phyloP scores from a whole-genome alignment of 2,113 vertebrate species.

The Diadophis punctatus region DNA sequence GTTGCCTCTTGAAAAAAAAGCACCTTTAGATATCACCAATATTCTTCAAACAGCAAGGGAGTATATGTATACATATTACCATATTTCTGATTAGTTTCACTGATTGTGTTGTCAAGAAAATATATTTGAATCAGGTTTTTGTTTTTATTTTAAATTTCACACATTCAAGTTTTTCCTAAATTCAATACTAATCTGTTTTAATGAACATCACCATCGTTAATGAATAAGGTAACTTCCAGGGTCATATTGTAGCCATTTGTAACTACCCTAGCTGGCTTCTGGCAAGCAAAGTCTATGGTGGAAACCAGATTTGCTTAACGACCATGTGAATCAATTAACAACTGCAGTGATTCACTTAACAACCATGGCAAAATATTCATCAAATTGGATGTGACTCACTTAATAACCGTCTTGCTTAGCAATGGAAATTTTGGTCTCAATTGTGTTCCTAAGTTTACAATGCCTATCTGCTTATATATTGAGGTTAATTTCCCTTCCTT shows the following conservation, averaged over 20 bases:
- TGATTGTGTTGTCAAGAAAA: conserved; percentile 6
- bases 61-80: background rate
- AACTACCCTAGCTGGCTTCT: too few relatives aligned
- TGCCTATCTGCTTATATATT: background rate
- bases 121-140: background rate
- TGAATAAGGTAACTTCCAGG: background rate
- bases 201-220: conserved; percentile 20
- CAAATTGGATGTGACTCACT: too few relatives aligned
- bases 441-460: background rate
- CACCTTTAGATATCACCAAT: background rate
- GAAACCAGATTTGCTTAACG: too few relatives aligned
- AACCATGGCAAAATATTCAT: too few relatives aligned
- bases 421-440: too few relatives aligned
- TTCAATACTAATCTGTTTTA: conserved; percentile 42
- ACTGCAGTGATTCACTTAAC: too few relatives aligned
- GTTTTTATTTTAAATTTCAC: conserved; percentile 1
- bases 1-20: too few relatives aligned
- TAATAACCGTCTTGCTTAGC: too few relatives aligned
- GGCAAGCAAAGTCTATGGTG: too few relatives aligned
- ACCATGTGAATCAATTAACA: too few relatives aligned
- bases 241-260: too few relatives aligned
- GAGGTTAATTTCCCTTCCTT: background rate
- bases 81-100: conserved; percentile 12
- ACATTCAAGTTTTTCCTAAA: background rate
- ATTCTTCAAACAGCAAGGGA: background rate